These are phyloP conservation scores for Camponotus pennsylvanicus DNA, from an alignment of 1,140 invertebrate species.

Conservation along the genomic window DNA sequence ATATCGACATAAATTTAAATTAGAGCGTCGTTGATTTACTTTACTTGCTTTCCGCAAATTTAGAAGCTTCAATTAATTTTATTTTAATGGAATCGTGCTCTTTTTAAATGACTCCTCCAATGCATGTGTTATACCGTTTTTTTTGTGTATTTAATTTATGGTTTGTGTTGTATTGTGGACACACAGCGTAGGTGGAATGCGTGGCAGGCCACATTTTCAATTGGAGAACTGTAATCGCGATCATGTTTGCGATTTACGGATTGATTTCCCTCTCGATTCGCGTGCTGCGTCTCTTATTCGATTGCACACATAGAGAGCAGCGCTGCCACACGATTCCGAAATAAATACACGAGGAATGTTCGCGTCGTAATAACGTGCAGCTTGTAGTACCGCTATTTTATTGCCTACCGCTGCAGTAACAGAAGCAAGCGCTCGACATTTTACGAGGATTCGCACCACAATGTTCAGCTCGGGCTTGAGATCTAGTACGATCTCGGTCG, in stretches of 20 bases:
- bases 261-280: conserved; percentile 36
- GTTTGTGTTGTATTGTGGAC: not conserved
- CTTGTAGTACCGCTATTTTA: conserved; percentile 52
- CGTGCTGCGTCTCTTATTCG: not conserved
- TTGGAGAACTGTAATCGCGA: not conserved
- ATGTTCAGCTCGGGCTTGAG: conserved; percentile 23
- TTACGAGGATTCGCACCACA: conserved; percentile 55
- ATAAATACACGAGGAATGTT: conserved; percentile 49
- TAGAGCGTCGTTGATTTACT: not conserved
- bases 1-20: no score
- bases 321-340: conserved; percentile 26
- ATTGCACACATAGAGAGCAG: not conserved
- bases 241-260: conserved; percentile 27
- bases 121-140: not conserved
- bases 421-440: conserved; percentile 55
- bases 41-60: not conserved
- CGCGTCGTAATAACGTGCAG: conserved; percentile 60
- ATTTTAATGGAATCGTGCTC: not conserved
- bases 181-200: not conserved
- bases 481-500: conserved; percentile 36
- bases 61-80: not conserved
- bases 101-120: not conserved
- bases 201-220: not conserved
- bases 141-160: not conserved
- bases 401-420: conserved; percentile 56